Base-by-base conservation (phyloP, 1,140 invertebrate genomes). In the Oedothorax gibbosus region DNA sequence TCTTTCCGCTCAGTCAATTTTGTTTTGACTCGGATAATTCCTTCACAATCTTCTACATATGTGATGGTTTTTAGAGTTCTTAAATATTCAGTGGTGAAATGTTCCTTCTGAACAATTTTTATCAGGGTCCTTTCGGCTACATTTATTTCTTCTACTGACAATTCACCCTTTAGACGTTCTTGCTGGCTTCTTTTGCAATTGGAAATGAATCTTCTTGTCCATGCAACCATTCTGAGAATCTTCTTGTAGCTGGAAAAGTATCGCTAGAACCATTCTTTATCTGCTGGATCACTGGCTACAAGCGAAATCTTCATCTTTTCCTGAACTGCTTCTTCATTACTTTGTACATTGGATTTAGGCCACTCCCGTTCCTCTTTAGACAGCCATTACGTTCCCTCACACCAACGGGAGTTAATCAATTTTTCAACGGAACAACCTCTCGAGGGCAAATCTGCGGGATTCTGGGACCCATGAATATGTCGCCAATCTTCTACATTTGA, bases 211-310 rank as follows among this genome's bases (percentile, higher is more conserved):
- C 77, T 21, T 11, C 68, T 14, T 11, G 69, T 9, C 12, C 12
- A 69, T 15, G 64, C 51, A 0, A 21, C 49, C 68, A 53, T 81
- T n/a, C 54, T 3, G 15, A 60, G 15, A 72, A 71, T 60, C 14
- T 15, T 69, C 2, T 0, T n/a, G 20, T 72, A 81, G 15, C 78
- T 81, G 2, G 78, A 81, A 71, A 81, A 81, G 18, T 81, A 81
- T 20, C 69, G 51, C 12, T 71, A 60, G n/a, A n/a, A n/a, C n/a
- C n/a, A n/a, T n/a, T n/a, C n/a, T n/a, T n/a, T n/a, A n/a, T n/a
- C 56, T 12, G 18, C 14, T 49, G 15, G 18, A n/a, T 0, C 10
- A 20, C 50, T 11, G 62, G 18, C 72, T 20, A 9, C 56, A 6
- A 69, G 35, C 14, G 69, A 62, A 7, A 68, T 71, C 68, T 81